Evolutionary conservation across 2,888 invertebrate species (phyloP).

Genomic region (Oligia latruncula): DNA sequence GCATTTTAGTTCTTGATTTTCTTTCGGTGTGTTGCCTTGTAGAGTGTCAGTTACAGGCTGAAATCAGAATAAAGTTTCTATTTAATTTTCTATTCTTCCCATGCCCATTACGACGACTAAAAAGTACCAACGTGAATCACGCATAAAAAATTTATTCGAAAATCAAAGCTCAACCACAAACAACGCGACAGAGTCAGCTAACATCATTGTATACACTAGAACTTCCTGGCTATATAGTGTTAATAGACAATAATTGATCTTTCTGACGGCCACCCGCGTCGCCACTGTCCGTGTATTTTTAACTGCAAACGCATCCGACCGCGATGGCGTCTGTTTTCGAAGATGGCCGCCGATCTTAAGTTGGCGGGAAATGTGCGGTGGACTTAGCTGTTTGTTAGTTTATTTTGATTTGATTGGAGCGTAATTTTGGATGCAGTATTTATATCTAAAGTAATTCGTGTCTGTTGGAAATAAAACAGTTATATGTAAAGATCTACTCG

Average conservation of each 20-base stretch:
- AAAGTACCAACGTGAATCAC: conserved; percentile 19
- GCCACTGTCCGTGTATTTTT: conserved; percentile 76
- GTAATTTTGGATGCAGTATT: conserved; percentile 36
- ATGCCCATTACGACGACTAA: conserved; percentile 1
- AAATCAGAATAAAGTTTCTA: neutral
- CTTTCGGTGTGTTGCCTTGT: neutral
- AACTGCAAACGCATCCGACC: conserved; percentile 58
- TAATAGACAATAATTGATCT: conserved; percentile 87
- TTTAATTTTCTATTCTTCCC: conserved; percentile 13
- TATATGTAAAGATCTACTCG: conserved; percentile 1
- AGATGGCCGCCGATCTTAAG: conserved; percentile 63
- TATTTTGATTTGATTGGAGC: conserved; percentile 56
- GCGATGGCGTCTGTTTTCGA: conserved; percentile 66
- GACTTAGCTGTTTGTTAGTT: conserved; percentile 50
- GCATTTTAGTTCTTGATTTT: neutral
- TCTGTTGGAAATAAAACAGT: conserved; percentile 9
- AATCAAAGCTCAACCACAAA: conserved; percentile 58
- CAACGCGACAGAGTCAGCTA: conserved; percentile 63
- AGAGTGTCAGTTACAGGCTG: neutral
- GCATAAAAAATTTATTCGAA: conserved; percentile 46
- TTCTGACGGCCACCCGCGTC: conserved; percentile 82
- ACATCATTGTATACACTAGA: conserved; percentile 66
- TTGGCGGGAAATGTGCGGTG: conserved; percentile 70
- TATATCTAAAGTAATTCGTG: conserved; percentile 29
- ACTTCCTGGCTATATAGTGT: conserved; percentile 80